Base-by-base conservation (phyloP, 2,888 invertebrate species). In the Diaperis boleti region DNA sequence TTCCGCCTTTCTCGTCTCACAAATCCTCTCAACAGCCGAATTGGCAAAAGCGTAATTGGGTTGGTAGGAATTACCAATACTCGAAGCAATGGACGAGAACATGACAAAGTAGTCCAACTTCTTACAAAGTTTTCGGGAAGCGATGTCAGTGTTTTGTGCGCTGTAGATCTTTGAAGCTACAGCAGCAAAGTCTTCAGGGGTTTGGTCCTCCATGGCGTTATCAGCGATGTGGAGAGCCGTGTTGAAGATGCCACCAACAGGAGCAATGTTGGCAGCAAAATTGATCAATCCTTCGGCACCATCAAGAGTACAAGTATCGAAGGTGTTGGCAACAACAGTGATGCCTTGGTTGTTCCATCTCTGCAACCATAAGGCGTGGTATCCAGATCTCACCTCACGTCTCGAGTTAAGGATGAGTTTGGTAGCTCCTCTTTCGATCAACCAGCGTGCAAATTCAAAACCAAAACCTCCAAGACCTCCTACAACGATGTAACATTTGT, bases 401-500 rank as follows among this genome's bases (percentile, higher is more conserved):
- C 89, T 82, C 0, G 88, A 87, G 1, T 87, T 86, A 0, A 89
- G 78, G 0, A 89, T 81, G 1, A 89, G 66, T 37, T 85, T 83
- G 55, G 73, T 83, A 1, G 87, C 88, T 3, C 89, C 88, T 45
- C 88, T 81, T 37, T 82, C 82, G 33, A 88, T 82, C 67, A 89
- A 72, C 86, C 87, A 87, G 59, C 84, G 80, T 11, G 85, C 81
- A 54, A 89, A 76, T 75, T 89, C 89, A 15, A 89, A 78, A 15
- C 89, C 89, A 76, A 89, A 88, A 2, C 89, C 89, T 60, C 89
- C 89, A 37, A 89, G 82, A 65, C 88, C 87, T 1, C 92, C 92
- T 8, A 91, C 86, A 6, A 92, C 80, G 49, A 92, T 84, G 79
- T 90, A 91, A 45, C 85, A 85, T 77, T 88, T 88, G 59, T 85